A percentile compares a stretch with the other conserved stretches of the same genome.
These are phyloP conservation scores for Puma concolor DNA, from an alignment of 2,113 vertebrate species.

Conservation along the genomic window DNA sequence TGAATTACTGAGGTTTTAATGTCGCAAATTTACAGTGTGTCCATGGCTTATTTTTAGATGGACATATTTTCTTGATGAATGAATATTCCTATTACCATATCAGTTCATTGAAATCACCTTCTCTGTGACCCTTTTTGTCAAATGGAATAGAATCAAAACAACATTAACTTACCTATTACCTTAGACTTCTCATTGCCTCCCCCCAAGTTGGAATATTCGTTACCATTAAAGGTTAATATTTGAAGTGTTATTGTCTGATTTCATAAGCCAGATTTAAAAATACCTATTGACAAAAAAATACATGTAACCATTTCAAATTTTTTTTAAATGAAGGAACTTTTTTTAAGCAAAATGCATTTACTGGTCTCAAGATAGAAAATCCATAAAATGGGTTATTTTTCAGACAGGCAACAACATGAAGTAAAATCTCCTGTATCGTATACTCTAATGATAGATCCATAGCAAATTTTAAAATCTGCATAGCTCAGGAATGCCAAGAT, in stretches of 20 bases:
- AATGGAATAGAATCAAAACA: neutral
- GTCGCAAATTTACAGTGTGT: neutral
- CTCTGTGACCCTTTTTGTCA: neutral
- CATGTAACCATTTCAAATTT: neutral
- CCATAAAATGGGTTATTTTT: neutral
- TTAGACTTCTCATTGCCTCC: neutral
- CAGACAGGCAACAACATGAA: no score
- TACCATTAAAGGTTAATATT: neutral
- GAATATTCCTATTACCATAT: neutral
- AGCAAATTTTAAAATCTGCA: neutral
- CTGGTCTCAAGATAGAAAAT: neutral
- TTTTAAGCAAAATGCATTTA: neutral
- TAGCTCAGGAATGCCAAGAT: neutral
- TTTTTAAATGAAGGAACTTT: slow-evolving; percentile 50
- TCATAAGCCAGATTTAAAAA: slow-evolving; percentile 50
- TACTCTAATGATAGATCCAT: neutral
- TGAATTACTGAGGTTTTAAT: neutral
- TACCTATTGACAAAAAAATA: neutral
- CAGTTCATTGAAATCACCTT: slow-evolving; percentile 16
- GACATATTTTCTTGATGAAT: neutral
- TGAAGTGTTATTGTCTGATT: neutral
- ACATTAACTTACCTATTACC: neutral
- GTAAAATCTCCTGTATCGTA: neutral
- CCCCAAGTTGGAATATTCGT: neutral
- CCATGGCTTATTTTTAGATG: neutral